Evolutionary conservation across 2,888 invertebrate genomes (phyloP).

Genomic region (Hypena proboscidalis): DNA sequence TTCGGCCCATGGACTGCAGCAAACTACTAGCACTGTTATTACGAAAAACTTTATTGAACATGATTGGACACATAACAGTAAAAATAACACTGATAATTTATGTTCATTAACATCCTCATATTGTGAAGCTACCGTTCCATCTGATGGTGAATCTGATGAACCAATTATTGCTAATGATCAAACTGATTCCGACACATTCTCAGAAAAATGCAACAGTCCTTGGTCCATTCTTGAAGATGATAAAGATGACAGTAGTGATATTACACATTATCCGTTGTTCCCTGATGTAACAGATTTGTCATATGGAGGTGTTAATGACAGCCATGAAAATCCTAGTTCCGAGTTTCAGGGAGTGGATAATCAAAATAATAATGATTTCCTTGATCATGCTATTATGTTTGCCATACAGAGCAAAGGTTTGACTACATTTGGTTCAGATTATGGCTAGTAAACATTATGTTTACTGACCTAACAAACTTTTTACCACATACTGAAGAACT

Average conservation of each 20-base stretch:
- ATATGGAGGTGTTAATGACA: slow-evolving; percentile 55
- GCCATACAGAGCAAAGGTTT: slow-evolving; percentile 91
- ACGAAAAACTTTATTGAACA: slow-evolving; percentile 6
- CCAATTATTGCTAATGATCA: slow-evolving; percentile 35
- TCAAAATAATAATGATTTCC: slow-evolving; percentile 83
- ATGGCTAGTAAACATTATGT: slow-evolving; percentile 61
- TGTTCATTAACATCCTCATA: slow-evolving; percentile 38
- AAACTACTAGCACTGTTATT: slow-evolving; percentile 57
- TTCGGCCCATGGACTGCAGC: slow-evolving; percentile 88
- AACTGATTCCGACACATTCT: slow-evolving; percentile 41
- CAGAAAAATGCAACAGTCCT: slow-evolving; percentile 52
- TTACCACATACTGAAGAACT: slow-evolving; percentile 12
- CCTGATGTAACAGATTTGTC: slow-evolving; percentile 51
- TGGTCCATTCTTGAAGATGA: slow-evolving; percentile 52
- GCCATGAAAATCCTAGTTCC: slow-evolving; percentile 43
- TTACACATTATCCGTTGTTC: slow-evolving; percentile 51
- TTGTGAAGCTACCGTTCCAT: too few relatives aligned
- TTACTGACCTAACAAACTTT: slow-evolving; percentile 1
- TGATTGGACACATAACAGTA: background rate
- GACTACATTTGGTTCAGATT: slow-evolving; percentile 78
- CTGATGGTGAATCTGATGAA: slow-evolving; percentile 52
- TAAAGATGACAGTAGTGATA: slow-evolving; percentile 42
- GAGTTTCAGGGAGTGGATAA: slow-evolving; percentile 49
- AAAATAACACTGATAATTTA: slow-evolving; percentile 2
- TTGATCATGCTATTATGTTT: slow-evolving; percentile 90